phyloP scores from a whole-genome alignment of 2,888 invertebrate species.

The Drosophila niveifrons region DNA sequence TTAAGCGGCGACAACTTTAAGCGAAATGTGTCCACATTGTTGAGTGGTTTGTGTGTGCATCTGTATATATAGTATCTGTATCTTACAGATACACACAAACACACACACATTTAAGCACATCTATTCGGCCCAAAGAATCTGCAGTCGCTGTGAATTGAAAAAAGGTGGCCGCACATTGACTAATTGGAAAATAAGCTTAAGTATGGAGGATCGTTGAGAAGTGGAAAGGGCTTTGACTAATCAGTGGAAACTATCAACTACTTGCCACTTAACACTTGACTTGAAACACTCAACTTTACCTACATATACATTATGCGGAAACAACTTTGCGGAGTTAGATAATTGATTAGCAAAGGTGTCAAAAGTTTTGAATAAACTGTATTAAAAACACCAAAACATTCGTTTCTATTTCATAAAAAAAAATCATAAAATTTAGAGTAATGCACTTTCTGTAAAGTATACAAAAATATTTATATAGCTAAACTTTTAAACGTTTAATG shows the following conservation, averaged over 20 bases:
- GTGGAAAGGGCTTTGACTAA: conserved; percentile 25
- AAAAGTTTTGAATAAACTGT: conserved; percentile 7
- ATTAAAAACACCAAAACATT: background rate
- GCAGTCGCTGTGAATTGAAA: conserved; percentile 45
- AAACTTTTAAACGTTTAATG: no score
- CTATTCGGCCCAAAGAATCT: conserved; percentile 25
- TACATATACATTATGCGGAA: conserved; percentile 7
- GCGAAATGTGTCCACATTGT: conserved; percentile 78
- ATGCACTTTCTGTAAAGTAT: no score
- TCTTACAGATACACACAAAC: conserved; percentile 15
- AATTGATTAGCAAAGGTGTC: conserved; percentile 34
- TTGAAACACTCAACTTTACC: conserved; percentile 12
- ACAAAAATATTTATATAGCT: no score
- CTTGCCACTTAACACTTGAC: conserved; percentile 30
- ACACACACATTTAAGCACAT: background rate
- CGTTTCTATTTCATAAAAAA: no score
- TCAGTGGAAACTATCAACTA: conserved; percentile 32
- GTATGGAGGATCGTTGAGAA: conserved; percentile 35
- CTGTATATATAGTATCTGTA: conserved; percentile 10
- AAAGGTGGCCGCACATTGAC: conserved; percentile 44
- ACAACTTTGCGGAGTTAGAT: conserved; percentile 31
- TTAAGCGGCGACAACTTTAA: conserved; percentile 78
- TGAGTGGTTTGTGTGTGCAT: conserved; percentile 55
- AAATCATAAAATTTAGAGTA: no score
- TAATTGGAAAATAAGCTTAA: conserved; percentile 64